Percentiles rank a stretch among this genome's conserved stretches.
phyloP scores from a whole-genome alignment of 2,113 vertebrate species.

The Procavia capensis region DNA sequence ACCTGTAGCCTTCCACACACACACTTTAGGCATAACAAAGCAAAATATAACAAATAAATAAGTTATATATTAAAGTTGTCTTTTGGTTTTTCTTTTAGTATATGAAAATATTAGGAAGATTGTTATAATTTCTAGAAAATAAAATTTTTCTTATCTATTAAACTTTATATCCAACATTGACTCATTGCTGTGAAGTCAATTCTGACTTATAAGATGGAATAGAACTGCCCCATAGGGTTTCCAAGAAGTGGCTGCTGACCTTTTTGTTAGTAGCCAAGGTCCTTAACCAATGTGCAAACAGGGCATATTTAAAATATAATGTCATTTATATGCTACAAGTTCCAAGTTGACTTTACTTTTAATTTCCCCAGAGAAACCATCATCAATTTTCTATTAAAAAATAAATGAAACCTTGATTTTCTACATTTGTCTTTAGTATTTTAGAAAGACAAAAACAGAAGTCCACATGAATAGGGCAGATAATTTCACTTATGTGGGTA shows the following conservation, averaged over 20 bases:
- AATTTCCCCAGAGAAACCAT: background rate
- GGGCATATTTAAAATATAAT: slow-evolving; percentile 14
- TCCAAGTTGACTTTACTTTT: background rate
- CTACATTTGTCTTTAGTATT: background rate
- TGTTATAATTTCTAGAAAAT: background rate
- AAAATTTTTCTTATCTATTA: background rate
- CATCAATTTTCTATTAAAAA: background rate
- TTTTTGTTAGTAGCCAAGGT: too few species aligned
- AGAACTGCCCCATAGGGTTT: too few species aligned
- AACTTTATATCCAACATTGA: background rate
- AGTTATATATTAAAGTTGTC: background rate
- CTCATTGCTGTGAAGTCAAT: background rate
- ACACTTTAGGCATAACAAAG: background rate
- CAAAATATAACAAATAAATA: background rate
- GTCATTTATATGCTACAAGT: background rate
- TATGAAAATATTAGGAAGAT: background rate
- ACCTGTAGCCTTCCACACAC: background rate
- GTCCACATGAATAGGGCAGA: background rate
- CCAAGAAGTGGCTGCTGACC: too few species aligned
- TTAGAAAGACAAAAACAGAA: background rate
- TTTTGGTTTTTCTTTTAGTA: background rate
- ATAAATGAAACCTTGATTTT: background rate
- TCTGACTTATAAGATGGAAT: background rate
- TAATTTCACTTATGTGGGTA: background rate
- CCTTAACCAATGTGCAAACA: too few species aligned